A percentile compares a stretch with the other conserved stretches of the same genome.
These are phyloP conservation scores for Anas capensis DNA, from an alignment of 2,797 vertebrate species.

Conservation along the genomic window DNA sequence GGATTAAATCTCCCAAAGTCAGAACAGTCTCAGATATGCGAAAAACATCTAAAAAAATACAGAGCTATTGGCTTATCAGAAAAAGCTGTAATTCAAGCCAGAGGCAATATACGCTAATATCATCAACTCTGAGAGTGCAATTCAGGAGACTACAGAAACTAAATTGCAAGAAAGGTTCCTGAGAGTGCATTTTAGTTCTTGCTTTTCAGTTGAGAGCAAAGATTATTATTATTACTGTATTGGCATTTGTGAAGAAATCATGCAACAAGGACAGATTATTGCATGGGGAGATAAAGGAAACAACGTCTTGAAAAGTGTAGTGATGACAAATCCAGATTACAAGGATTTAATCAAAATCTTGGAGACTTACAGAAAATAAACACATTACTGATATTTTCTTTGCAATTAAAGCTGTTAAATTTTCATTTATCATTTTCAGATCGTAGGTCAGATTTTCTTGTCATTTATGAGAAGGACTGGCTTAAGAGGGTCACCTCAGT, in stretches of 20 bases:
- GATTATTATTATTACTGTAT: neutral
- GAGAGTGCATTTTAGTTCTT: neutral
- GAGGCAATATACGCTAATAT: neutral
- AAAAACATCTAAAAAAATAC: neutral
- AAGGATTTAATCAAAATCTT: neutral
- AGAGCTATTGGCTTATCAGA: neutral
- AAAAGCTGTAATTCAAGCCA: neutral
- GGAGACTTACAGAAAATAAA: neutral
- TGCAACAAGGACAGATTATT: neutral
- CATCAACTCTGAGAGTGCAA: neutral
- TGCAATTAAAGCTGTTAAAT: neutral
- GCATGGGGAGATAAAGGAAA: neutral
- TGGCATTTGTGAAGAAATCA: slow-evolving; percentile 9
- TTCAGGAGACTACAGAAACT: neutral
- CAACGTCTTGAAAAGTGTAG: neutral
- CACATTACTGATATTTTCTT: neutral
- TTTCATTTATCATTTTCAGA: slow-evolving; percentile 21
- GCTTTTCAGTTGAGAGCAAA: slow-evolving; percentile 13
- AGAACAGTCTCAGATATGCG: neutral
- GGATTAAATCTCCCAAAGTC: neutral
- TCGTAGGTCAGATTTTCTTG: neutral
- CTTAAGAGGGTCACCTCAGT: neutral
- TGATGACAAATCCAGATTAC: neutral
- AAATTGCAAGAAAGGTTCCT: neutral
- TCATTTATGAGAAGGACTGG: neutral